These are phyloP conservation scores for Pammene fasciana DNA, from an alignment of 2,888 invertebrate genomes.

Conservation along the genomic window DNA sequence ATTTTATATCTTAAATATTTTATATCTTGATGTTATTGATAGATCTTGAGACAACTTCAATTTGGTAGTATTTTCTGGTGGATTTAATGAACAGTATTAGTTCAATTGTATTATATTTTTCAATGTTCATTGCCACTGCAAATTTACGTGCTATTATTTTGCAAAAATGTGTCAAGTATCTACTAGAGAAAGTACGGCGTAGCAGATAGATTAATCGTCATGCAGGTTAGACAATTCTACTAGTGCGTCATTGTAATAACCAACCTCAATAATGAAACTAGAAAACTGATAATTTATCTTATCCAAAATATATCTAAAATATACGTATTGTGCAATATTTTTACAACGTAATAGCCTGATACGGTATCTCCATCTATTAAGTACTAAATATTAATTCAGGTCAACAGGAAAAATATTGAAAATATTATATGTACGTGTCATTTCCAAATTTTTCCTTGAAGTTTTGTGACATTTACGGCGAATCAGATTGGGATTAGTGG, in stretches of 20 bases:
- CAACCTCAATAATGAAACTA: slow-evolving; percentile 17
- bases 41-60: no score
- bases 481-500: slow-evolving; percentile 1
- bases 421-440: background rate
- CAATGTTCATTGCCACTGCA: no score
- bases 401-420: slow-evolving; percentile 36
- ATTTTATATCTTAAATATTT: no score
- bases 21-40: no score
- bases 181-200: background rate
- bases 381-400: slow-evolving; percentile 25
- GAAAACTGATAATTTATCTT: slow-evolving; percentile 25
- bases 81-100: no score
- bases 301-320: slow-evolving; percentile 11
- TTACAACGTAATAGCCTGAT: slow-evolving; percentile 23
- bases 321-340: slow-evolving; percentile 17
- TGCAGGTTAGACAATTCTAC: background rate
- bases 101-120: no score
- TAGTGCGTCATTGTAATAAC: slow-evolving; percentile 12
- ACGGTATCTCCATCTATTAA: slow-evolving; percentile 28
- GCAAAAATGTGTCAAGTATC: background rate
- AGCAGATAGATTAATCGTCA: background rate
- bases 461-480: slow-evolving; percentile 1
- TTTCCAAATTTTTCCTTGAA: slow-evolving; percentile 19
- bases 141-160: background rate
- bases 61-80: no score